phyloP scores from a whole-genome alignment of 2,797 vertebrate genomes.

The Melanotaenia parkinsoni region DNA sequence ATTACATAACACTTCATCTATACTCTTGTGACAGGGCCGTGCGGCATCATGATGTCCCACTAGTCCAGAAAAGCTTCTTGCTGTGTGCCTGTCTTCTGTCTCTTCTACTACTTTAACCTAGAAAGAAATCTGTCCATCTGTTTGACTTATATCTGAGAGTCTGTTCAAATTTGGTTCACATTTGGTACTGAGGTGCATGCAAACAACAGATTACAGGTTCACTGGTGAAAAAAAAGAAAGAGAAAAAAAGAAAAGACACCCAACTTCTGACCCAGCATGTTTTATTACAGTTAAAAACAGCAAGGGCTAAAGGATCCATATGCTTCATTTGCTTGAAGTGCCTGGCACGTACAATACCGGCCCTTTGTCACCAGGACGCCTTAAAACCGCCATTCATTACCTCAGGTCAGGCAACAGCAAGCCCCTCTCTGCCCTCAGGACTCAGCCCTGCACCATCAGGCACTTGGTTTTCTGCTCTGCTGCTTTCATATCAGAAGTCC shows the following conservation, averaged over 20 bases:
- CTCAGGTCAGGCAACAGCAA: slow-evolving; percentile 46
- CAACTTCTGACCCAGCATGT: background rate
- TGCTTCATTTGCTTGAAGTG: slow-evolving; percentile 19
- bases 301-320: no score
- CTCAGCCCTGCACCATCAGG: slow-evolving; percentile 37
- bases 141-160: background rate
- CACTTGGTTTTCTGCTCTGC: slow-evolving; percentile 37
- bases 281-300: background rate
- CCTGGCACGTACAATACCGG: background rate
- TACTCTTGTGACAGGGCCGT: slow-evolving; percentile 58
- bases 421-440: slow-evolving; percentile 37
- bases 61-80: slow-evolving; percentile 43
- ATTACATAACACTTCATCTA: slow-evolving; percentile 77
- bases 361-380: slow-evolving; percentile 34
- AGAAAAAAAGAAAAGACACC: no score
- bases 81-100: slow-evolving; percentile 14
- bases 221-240: background rate
- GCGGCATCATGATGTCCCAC: slow-evolving; percentile 60
- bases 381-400: slow-evolving; percentile 50
- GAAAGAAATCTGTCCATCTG: background rate
- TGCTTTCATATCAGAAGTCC: slow-evolving; percentile 20
- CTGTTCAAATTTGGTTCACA: background rate
- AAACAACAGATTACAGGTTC: background rate
- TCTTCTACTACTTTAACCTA: slow-evolving; percentile 24
- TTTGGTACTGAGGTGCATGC: background rate